Percentiles rank a stretch among this genome's conserved stretches.
Conservation (phyloP, 2,888 invertebrate species). For the Muscina levida region DNA sequence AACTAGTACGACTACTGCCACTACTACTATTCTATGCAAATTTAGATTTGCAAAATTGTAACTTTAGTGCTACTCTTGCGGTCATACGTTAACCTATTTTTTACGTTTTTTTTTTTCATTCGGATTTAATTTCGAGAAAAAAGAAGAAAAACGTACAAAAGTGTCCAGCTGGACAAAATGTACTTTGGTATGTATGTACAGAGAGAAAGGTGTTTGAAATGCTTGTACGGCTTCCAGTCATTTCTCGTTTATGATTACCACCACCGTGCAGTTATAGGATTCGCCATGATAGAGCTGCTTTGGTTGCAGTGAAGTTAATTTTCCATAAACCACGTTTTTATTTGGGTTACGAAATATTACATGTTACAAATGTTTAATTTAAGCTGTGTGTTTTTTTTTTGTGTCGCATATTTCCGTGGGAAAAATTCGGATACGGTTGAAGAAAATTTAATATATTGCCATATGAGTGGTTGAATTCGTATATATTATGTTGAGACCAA, state of each 20-base stretch:
- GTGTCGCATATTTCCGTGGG: not conserved
- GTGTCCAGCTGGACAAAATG: too few species aligned
- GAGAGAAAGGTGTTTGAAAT: too few species aligned
- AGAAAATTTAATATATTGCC: too few species aligned
- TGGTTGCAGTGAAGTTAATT: conserved; percentile 57
- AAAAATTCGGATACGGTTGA: not conserved
- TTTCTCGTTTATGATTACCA: conserved; percentile 19
- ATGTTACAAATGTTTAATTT: conserved; percentile 36
- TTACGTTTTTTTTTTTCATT: conserved; percentile 1
- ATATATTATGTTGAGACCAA: too few species aligned
- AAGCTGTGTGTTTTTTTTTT: not conserved
- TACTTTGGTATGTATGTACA: not conserved
- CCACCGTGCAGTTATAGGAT: conserved; percentile 12
- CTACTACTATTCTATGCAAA: conserved; percentile 24
- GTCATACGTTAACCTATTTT: conserved; percentile 56
- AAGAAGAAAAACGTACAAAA: too few species aligned
- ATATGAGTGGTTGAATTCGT: too few species aligned
- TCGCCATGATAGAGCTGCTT: conserved; percentile 51
- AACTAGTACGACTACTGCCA: not conserved
- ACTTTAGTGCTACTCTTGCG: conserved; percentile 48
- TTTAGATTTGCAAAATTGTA: conserved; percentile 46
- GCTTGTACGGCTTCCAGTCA: not conserved
- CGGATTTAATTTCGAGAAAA: not conserved
- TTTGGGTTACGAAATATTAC: conserved; percentile 42
- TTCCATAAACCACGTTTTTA: conserved; percentile 48